A percentile compares a stretch with the other conserved stretches of the same genome.
These are phyloP conservation scores for Globicephala melas DNA, from an alignment of 2,113 vertebrate genomes.

Conservation along the genomic window DNA sequence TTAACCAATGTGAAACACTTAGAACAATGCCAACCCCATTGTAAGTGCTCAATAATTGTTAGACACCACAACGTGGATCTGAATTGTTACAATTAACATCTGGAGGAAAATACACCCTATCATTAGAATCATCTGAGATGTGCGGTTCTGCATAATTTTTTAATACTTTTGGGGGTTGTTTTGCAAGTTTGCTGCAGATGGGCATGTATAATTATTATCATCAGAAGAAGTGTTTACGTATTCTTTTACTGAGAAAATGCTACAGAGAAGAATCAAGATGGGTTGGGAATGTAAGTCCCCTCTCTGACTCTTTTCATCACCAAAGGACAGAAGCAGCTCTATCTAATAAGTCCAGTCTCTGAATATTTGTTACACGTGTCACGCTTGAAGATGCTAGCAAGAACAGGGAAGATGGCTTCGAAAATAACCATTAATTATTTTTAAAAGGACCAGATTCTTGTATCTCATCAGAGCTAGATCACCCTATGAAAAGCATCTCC, in stretches of 20 bases:
- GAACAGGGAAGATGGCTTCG: not conserved
- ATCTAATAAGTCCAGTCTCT: accelerated
- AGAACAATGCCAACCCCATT: not conserved
- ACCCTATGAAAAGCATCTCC: not conserved
- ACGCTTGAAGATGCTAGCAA: not conserved
- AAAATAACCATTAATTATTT: not conserved
- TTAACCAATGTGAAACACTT: not conserved
- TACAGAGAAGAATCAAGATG: not conserved
- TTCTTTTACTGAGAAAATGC: not conserved
- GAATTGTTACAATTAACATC: not conserved
- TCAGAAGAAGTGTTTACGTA: not conserved
- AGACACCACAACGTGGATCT: accelerated
- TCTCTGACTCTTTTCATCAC: not conserved
- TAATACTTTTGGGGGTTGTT: not conserved
- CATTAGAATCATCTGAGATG: not conserved
- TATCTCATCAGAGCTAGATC: not conserved
- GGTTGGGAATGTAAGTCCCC: not conserved
- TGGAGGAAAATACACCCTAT: not conserved
- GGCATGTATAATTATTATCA: not conserved
- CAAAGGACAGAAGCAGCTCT: too few relatives aligned
- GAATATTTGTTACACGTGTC: accelerated
- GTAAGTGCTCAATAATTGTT: not conserved
- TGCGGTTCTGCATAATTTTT: accelerated
- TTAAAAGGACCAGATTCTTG: not conserved
- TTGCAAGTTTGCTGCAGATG: not conserved